Evolutionary conservation across 92 coral and sea anemone genomes (phyloP).

Genomic region (Palythoa grandiflora): DNA sequence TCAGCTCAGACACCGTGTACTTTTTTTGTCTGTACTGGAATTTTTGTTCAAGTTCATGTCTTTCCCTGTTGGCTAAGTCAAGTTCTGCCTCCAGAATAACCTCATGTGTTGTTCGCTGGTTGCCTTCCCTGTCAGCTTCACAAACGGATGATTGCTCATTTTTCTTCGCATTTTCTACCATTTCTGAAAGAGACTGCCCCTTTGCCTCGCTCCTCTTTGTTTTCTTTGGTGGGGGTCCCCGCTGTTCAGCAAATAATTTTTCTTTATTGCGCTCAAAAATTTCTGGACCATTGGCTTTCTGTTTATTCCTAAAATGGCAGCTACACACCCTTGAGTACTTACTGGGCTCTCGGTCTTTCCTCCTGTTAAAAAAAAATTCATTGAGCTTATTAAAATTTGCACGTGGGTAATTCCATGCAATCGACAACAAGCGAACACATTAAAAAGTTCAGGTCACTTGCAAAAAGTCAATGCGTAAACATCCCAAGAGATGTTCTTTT

Average conservation of each 20-base stretch:
- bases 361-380: too few relatives aligned
- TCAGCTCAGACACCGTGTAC: slow-evolving; percentile 33
- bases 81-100: slow-evolving; percentile 47
- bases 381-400: background rate
- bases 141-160: background rate
- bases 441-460: too few relatives aligned
- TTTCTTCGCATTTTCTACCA: too few relatives aligned
- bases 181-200: too few relatives aligned
- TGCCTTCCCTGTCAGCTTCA: background rate
- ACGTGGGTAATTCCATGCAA: background rate
- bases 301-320: slow-evolving; percentile 8
- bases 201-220: too few relatives aligned
- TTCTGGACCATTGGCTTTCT: slow-evolving; percentile 27
- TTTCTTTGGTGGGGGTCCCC: background rate
- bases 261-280: background rate
- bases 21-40: slow-evolving; percentile 4
- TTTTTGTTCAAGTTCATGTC: slow-evolving; percentile 13
- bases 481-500: too few relatives aligned
- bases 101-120: slow-evolving; percentile 27
- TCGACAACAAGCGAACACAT: background rate
- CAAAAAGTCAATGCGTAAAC: too few relatives aligned
- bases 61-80: slow-evolving; percentile 7
- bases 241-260: background rate
- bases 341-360: background rate
- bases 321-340: slow-evolving; percentile 2